Evolutionary conservation across 2,113 vertebrate species (phyloP).

Genomic region (Tragelaphus strepsiceros): DNA sequence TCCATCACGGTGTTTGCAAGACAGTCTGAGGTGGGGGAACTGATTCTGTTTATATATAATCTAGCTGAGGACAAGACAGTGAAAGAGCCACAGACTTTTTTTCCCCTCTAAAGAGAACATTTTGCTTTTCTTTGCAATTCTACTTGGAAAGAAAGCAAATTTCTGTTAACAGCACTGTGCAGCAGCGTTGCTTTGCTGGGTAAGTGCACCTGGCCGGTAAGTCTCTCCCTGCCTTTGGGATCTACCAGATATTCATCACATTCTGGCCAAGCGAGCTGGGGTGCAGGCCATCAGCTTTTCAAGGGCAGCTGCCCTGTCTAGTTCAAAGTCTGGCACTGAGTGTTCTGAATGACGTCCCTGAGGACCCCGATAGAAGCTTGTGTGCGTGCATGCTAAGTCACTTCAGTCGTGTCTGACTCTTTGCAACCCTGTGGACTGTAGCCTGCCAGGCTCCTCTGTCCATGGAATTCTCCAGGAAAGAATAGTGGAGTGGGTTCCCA

Average conservation of each 20-base stretch:
- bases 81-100: neutral
- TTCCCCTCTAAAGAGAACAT: neutral
- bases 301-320: neutral
- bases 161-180: neutral
- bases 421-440: neutral
- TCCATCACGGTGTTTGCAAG: neutral
- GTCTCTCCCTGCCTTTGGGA: neutral
- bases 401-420: neutral
- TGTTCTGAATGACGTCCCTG: neutral
- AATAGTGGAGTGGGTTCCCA: neutral
- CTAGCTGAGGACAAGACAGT: neutral
- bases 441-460: neutral
- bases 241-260: neutral
- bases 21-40: neutral
- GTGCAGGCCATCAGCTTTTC: neutral
- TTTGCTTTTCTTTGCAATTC: neutral
- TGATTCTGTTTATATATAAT: neutral
- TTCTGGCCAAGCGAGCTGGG: neutral
- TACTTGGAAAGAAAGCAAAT: neutral
- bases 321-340: neutral
- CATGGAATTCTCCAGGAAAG: neutral
- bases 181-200: neutral
- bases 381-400: neutral
- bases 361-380: conserved; percentile 36
- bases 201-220: neutral